phyloP scores from a whole-genome alignment of 2,888 invertebrate genomes.

The Brachypterus glaber region DNA sequence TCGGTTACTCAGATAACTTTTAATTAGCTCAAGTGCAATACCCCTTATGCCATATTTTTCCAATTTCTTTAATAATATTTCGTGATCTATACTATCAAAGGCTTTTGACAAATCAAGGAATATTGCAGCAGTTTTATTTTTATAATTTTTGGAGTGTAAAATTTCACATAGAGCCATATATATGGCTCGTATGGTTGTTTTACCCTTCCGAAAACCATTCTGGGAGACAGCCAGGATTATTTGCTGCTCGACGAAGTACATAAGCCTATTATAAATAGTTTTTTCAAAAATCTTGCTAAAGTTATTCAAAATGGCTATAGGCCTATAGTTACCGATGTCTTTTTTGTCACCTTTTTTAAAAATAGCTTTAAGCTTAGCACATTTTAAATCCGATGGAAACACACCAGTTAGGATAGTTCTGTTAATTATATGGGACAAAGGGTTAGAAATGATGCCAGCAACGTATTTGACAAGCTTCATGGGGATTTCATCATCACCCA shows the following conservation, averaged over 20 bases:
- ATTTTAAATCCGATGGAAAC: conserved; percentile 10
- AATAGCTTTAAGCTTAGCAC: neutral
- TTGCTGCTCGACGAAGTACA: neutral
- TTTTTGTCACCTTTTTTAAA: neutral
- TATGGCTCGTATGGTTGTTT: neutral
- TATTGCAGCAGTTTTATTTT: too few relatives aligned
- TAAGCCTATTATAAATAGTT: neutral
- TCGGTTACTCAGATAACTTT: neutral
- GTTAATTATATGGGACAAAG: conserved; percentile 9
- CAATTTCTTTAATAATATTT: too few relatives aligned
- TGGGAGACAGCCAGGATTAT: neutral
- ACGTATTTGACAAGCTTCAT: conserved; percentile 6
- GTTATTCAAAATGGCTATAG: neutral
- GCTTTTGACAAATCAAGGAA: too few relatives aligned
- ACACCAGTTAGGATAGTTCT: conserved; percentile 6
- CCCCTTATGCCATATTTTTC: too few relatives aligned
- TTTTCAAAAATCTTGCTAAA: neutral
- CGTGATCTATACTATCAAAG: neutral
- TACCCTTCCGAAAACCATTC: neutral
- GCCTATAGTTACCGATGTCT: neutral
- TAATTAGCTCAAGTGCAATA: too few relatives aligned
- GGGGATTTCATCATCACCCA: conserved; percentile 12
- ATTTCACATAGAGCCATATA: neutral
- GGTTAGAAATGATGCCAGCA: conserved; percentile 4
- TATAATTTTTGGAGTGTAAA: too few relatives aligned